Base-by-base conservation (phyloP, 1,140 invertebrate species). In the Chironomus striatipennis region DNA sequence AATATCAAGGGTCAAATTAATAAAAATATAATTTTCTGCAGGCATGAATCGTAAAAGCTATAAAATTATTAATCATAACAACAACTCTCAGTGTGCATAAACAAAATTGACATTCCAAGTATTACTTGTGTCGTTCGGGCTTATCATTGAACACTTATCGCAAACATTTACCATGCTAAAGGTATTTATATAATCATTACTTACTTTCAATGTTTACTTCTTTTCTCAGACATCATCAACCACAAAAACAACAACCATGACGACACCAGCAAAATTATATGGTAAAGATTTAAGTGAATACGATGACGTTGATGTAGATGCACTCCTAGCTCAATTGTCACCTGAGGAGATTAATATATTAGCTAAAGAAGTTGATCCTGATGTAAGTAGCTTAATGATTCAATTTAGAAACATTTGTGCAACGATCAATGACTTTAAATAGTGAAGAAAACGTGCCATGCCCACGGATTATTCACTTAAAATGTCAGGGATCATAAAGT, bases 361-460 rank as follows among this genome's bases (percentile, higher is more conserved):
- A 76, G 96, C 96, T 78, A 96, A 95, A 85, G 97, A 99, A 89
- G 96, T 99, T 76, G 98, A 99, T 87, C 97, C 98, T 77, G 97
- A 99, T 88, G 97, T 98, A 87, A 96, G 94, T 88, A 80, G 24
- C 24, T 74, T 75, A 57, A 20, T 76, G 9, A 12, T 57, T 12
- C 47, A n/a, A 57, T 57, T 57, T 57, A 57, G 47, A 57, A 43
- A 12, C 34, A 34, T 17, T 24, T 74, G 17, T 24, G n/a, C 34
- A n/a, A 17, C 24, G 8, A 24, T n/a, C 2, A 73, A 73, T 73
- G 17, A 43, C 5, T 42, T 21, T 10, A 7, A 2, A 57, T 2
- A 34, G 24, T 34, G 24, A 34, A 34, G 5, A 34, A 34, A 34
- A 34, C 24, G 24, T 34, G 24, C 5, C 5, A 5, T 34, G 24